Evolutionary conservation across 2,797 vertebrate species (phyloP), one percentile per base, ranked within the genome.

Genomic region (Eulemur albifrons): DNA sequence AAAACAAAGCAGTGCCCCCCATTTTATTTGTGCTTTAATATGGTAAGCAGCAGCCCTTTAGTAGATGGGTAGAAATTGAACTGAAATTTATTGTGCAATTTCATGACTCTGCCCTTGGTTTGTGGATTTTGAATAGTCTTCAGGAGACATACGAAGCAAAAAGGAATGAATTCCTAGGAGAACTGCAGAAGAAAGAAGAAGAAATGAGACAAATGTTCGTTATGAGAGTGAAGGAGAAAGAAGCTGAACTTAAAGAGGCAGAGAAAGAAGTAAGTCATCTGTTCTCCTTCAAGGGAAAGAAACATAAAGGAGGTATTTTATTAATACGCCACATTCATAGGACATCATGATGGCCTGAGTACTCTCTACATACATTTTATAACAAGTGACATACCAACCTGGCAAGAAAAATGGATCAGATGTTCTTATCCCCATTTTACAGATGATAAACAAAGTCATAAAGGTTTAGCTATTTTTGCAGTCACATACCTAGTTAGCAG

Each of bases 131-230:
- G 69, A 40, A 92, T 94, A 99, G 99, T 88, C 99, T 99, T 84
- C 99, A 99, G 91, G 99, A 99, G 98, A 99, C 99, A 0, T 99
- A 99, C 0, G 99, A 99, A 97, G 99, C 99, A 0, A 99, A 99
- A 97, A 98, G 99, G 92, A 99, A 99, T 0, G 99, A 99, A 92
- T 99, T 99, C 96, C 97, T 99, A 97, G 99, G 99, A 0, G 99
- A 99, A 2, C 98, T 99, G 40, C 99, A 99, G 98, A 99, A 98
- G 96, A 99, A 99, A 92, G 99, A 99, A 93, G 99, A 99, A 1
- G 99, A 99, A 84, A 99, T 99, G 99, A 98, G 99, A 83, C 99
- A 99, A 88, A 99, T 99, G 99, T 99, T 99, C 7, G 99, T 99
- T 81, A 99, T 99, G 99, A 98, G 99, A 75, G 99, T 99, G 84